phyloP scores from a whole-genome alignment of 2,113 vertebrate genomes.

The Ophiodon elongatus region DNA sequence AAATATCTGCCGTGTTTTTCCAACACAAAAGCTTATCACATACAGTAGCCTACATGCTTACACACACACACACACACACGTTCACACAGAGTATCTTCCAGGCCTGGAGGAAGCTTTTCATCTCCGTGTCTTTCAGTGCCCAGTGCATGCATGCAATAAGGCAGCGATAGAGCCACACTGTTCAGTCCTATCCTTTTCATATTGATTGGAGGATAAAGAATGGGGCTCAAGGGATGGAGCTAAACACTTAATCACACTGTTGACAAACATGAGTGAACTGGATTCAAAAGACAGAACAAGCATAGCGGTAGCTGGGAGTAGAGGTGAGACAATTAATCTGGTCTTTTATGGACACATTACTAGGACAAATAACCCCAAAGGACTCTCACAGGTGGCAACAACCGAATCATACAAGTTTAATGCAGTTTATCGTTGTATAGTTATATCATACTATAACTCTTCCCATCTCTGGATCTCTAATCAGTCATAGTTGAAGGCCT shows the following conservation, averaged over 20 bases:
- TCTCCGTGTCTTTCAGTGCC: slow-evolving; percentile 33
- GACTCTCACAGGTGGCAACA: slow-evolving; percentile 3
- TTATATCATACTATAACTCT: background rate
- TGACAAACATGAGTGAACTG: slow-evolving; percentile 62
- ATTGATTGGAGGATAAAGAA: slow-evolving; percentile 69
- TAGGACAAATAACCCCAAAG: background rate
- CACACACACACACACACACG: background rate
- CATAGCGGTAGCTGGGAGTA: background rate
- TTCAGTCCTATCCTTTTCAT: slow-evolving; percentile 43
- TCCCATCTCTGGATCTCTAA: background rate
- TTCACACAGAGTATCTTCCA: slow-evolving; percentile 7
- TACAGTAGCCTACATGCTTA: background rate
- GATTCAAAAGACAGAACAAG: slow-evolving; percentile 48
- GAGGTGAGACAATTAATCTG: slow-evolving; percentile 30
- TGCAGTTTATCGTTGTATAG: background rate
- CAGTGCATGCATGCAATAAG: slow-evolving; percentile 34
- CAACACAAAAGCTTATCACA: slow-evolving; percentile 6
- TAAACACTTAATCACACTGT: slow-evolving; percentile 50
- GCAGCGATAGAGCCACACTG: slow-evolving; percentile 38
- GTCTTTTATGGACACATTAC: slow-evolving; percentile 9
- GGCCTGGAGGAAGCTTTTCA: slow-evolving; percentile 41
- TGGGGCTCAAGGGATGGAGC: slow-evolving; percentile 55
- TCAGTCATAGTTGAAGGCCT: background rate
- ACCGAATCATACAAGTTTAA: background rate
- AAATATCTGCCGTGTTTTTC: background rate